A percentile compares a stretch with the other conserved stretches of the same genome.
Evolutionary conservation across 1,140 invertebrate species (phyloP).

Genomic region (Dufourea novaeangliae): DNA sequence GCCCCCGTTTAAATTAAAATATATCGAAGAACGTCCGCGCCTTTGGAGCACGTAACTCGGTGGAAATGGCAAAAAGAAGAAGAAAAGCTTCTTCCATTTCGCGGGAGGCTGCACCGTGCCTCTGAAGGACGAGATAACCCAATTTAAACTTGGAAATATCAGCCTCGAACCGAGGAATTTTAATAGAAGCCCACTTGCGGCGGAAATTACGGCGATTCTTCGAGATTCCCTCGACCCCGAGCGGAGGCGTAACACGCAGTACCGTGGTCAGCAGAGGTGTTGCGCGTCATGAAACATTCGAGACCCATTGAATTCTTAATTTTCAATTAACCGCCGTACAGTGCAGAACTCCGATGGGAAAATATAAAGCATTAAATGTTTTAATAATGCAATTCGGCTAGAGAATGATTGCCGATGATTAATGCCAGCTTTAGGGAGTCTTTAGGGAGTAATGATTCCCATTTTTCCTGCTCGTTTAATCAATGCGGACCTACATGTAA

Average conservation of each 20-base stretch:
- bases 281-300: neutral
- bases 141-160: constrained; percentile 19
- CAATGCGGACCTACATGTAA: no score
- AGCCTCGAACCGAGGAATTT: neutral
- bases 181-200: neutral
- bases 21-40: neutral
- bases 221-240: neutral
- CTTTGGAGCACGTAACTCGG: no score
- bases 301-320: constrained; percentile 4
- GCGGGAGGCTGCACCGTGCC: neutral
- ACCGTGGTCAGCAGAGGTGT: neutral
- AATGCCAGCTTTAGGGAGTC: no score
- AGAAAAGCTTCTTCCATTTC: neutral
- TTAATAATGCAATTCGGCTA: neutral
- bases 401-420: neutral
- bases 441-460: no score
- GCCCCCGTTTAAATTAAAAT: neutral
- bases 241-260: neutral
- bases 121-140: neutral
- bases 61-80: neutral
- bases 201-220: neutral
- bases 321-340: constrained; percentile 7
- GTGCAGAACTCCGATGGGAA: neutral
- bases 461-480: no score
- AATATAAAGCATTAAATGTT: neutral